Evolutionary conservation across 2,113 vertebrate genomes (phyloP).

Genomic region (Condylura cristata): DNA sequence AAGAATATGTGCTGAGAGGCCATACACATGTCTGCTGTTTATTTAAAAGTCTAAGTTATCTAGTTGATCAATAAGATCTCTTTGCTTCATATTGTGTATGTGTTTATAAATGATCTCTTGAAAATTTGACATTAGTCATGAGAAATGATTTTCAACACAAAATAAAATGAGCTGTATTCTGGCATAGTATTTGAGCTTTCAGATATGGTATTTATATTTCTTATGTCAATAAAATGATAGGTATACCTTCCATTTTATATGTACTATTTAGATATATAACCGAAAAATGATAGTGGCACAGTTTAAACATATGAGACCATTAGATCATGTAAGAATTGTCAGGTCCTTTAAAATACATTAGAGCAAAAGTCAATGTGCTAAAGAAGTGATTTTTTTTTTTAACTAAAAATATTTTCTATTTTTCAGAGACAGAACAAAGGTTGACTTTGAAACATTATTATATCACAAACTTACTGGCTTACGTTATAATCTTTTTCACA

Average conservation of each 20-base stretch:
- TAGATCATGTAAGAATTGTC: not conserved
- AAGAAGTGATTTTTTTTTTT: not conserved
- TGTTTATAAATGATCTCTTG: constrained; percentile 30
- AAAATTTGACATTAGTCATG: not conserved
- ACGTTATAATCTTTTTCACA: not conserved
- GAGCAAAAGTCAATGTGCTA: not conserved
- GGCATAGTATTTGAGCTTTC: not conserved
- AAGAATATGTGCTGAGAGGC: not conserved
- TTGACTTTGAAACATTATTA: not conserved
- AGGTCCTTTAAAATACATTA: not conserved
- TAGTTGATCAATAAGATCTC: constrained; percentile 19
- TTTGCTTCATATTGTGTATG: constrained; percentile 23
- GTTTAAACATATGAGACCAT: not conserved
- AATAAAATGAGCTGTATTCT: constrained; percentile 25
- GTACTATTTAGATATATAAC: not conserved
- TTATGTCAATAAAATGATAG: not conserved
- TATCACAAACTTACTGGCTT: not conserved
- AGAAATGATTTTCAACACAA: constrained; percentile 9
- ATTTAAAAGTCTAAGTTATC: constrained; percentile 13
- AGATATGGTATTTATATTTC: not conserved
- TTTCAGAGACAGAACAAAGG: not conserved
- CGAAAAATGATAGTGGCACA: not conserved
- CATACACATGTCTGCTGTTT: not conserved
- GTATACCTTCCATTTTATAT: not conserved
- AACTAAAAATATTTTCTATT: not conserved